Conservation (phyloP, 2,888 invertebrate genomes). For the Cryptocephalus moraei region DNA sequence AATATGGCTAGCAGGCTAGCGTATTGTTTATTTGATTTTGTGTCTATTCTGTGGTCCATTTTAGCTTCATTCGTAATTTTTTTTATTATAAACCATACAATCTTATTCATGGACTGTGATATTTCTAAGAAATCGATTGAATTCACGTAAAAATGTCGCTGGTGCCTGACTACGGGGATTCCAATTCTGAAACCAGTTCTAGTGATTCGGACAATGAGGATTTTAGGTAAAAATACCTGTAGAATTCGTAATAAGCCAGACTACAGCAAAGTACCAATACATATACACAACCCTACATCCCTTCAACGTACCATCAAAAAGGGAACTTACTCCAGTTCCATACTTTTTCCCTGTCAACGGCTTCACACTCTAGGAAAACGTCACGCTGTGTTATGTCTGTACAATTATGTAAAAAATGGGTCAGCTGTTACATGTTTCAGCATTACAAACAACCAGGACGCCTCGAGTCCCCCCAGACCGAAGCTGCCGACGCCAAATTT, state of each 20-base stretch:
- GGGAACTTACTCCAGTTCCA: not conserved
- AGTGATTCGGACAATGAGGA: slow-evolving; percentile 10
- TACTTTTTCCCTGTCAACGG: not conserved
- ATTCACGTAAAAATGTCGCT: slow-evolving; percentile 39
- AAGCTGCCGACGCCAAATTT: slow-evolving; percentile 57
- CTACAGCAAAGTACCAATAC: no score
- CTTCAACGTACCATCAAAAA: no score
- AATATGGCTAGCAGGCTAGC: no score
- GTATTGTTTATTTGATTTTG: no score
- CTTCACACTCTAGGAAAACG: not conserved
- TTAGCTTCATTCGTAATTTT: no score
- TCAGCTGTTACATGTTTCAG: slow-evolving; percentile 35
- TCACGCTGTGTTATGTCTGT: slow-evolving; percentile 6
- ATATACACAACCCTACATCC: no score
- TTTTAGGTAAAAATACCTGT: slow-evolving; percentile 7
- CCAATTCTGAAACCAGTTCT: slow-evolving; percentile 36
- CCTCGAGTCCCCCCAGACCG: slow-evolving; percentile 7
- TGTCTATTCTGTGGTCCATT: no score
- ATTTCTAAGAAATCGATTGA: not conserved
- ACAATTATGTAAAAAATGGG: slow-evolving; percentile 30
- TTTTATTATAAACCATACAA: no score
- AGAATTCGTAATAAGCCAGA: not conserved
- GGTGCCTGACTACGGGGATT: slow-evolving; percentile 55
- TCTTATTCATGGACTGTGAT: not conserved
- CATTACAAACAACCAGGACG: slow-evolving; percentile 18